phyloP scores from a whole-genome alignment of 1,140 invertebrate species.

The Trachymyrmex septentrionalis region DNA sequence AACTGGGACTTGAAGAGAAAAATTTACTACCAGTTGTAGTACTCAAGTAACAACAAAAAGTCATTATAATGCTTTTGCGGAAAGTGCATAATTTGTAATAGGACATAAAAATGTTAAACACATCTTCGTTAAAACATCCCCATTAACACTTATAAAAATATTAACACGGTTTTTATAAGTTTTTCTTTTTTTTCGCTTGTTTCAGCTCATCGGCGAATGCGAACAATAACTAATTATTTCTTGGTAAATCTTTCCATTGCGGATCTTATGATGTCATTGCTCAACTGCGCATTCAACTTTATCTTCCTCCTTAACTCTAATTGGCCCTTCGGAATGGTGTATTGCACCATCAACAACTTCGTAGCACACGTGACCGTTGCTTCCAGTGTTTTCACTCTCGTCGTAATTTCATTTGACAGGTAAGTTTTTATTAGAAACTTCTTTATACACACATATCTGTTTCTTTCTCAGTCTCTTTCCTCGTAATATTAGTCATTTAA shows the following conservation, averaged over 20 bases:
- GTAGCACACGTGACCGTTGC: slow-evolving; percentile 95
- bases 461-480: neutral
- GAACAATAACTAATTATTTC: slow-evolving; percentile 97
- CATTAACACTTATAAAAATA: neutral
- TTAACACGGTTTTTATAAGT: neutral
- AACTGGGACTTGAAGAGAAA: neutral
- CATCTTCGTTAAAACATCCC: neutral
- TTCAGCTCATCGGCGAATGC: slow-evolving; percentile 92
- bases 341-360: slow-evolving; percentile 96
- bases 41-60: neutral
- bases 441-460: neutral
- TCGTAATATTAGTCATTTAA: neutral
- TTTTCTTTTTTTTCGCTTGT: slow-evolving; percentile 53
- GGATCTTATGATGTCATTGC: slow-evolving; percentile 95
- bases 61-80: neutral
- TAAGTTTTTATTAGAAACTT: slow-evolving; percentile 83
- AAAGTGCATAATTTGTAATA: neutral
- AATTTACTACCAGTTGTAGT: neutral
- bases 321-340: slow-evolving; percentile 95
- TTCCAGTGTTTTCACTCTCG: slow-evolving; percentile 96
- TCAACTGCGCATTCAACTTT: slow-evolving; percentile 97
- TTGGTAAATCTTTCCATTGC: slow-evolving; percentile 96
- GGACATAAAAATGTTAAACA: neutral
- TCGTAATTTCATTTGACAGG: slow-evolving; percentile 94
- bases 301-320: slow-evolving; percentile 93